Percentiles rank a stretch among this genome's conserved stretches.
These are phyloP conservation scores for Pygmarrhopalites habei DNA, from an alignment of 1,140 invertebrate genomes.

Conservation along the genomic window DNA sequence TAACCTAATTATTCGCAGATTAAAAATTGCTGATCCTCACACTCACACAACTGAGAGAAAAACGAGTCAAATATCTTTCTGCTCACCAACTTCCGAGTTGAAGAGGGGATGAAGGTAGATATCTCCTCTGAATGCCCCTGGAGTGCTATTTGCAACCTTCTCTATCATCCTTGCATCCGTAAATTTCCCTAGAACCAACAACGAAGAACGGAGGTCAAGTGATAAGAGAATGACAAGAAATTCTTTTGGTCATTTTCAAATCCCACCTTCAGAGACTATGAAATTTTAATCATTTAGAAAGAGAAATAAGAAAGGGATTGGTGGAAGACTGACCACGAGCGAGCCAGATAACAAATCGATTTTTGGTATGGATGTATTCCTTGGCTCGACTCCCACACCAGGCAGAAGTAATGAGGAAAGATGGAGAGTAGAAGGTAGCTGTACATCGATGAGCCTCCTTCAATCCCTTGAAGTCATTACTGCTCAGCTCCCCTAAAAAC, in stretches of 20 bases:
- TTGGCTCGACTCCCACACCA: background rate
- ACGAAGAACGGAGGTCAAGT: too few species aligned
- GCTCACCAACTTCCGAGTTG: background rate
- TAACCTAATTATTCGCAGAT: too few species aligned
- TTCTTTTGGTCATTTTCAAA: too few species aligned
- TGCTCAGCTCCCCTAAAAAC: background rate
- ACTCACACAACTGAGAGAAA: too few species aligned
- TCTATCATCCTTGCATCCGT: constrained; percentile 5
- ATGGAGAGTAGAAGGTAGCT: background rate
- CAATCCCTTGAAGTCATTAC: constrained; percentile 4
- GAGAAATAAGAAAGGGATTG: too few species aligned
- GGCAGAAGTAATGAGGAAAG: constrained; percentile 1
- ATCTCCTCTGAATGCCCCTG: background rate
- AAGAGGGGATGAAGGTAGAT: constrained; percentile 2
- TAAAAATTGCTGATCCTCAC: too few species aligned
- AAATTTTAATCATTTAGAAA: too few species aligned
- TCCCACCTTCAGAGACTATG: too few species aligned
- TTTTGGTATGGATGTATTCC: constrained; percentile 7
- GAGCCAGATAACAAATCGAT: constrained; percentile 6
- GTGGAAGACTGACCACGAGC: background rate
- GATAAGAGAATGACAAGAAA: too few species aligned
- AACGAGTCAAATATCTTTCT: too few species aligned
- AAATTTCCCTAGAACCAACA: background rate
- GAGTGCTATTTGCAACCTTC: too few species aligned
- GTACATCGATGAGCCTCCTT: constrained; percentile 9